Evolutionary conservation across 2,113 vertebrate genomes (phyloP).

Genomic region (Catharus minimus): DNA sequence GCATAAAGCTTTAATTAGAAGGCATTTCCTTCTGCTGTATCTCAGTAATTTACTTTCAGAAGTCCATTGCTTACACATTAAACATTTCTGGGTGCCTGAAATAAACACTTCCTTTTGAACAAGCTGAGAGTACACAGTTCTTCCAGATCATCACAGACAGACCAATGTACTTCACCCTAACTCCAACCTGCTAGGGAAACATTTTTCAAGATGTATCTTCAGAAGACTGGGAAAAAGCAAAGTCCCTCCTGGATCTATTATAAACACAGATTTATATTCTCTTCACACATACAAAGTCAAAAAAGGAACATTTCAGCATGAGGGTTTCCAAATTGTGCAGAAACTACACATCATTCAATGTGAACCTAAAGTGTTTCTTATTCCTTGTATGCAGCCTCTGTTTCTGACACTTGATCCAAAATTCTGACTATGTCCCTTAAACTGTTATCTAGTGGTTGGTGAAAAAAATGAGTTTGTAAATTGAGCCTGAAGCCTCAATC

Average conservation of each 20-base stretch:
- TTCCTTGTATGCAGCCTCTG: neutral
- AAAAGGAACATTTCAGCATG: neutral
- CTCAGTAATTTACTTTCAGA: neutral
- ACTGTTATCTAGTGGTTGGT: neutral
- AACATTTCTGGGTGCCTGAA: neutral
- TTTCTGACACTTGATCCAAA: neutral
- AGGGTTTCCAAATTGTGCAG: neutral
- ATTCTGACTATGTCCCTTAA: neutral
- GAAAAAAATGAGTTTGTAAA: neutral
- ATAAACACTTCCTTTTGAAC: neutral
- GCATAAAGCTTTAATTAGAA: neutral
- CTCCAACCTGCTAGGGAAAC: neutral
- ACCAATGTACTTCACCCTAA: rapidly evolving
- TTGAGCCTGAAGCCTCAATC: neutral
- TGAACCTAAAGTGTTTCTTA: neutral
- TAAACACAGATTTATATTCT: neutral
- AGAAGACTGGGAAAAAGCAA: neutral
- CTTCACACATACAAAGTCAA: neutral
- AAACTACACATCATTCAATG: neutral
- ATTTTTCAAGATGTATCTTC: neutral
- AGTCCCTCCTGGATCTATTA: neutral
- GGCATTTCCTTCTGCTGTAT: neutral
- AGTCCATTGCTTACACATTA: neutral
- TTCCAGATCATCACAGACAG: neutral
- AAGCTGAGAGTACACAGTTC: neutral